These are phyloP conservation scores for Drosophila basisetae DNA, from an alignment of 2,888 invertebrate species.

Conservation along the genomic window DNA sequence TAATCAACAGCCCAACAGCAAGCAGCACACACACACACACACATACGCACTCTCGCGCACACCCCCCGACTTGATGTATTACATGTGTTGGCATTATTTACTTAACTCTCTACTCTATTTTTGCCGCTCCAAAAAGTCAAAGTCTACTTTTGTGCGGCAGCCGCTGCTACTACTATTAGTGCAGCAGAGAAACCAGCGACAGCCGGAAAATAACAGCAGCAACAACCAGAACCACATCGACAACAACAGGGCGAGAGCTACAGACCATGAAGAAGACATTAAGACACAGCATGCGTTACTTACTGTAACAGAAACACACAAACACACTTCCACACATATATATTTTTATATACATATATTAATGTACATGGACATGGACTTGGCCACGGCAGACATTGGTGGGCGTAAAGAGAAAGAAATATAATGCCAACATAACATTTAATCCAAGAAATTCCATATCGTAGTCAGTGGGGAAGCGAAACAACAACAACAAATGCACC, in stretches of 20 bases:
- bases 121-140: conserved; percentile 76
- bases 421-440: conserved; percentile 81
- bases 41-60: conserved; percentile 12
- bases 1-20: conserved; percentile 44
- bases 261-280: conserved; percentile 72
- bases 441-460: conserved; percentile 78
- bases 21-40: conserved; percentile 5
- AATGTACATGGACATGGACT: conserved; percentile 31
- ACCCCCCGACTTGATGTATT: conserved; percentile 64
- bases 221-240: conserved; percentile 37
- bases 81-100: conserved; percentile 80
- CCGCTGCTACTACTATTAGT: conserved; percentile 75
- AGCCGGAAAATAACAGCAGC: conserved; percentile 36
- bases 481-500: conserved; percentile 6
- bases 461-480: conserved; percentile 51
- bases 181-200: conserved; percentile 51
- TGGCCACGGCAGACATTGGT: conserved; percentile 53
- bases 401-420: conserved; percentile 77
- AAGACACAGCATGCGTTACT: conserved; percentile 75
- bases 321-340: conserved; percentile 18
- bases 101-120: conserved; percentile 74
- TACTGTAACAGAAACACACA: conserved; percentile 40
- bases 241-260: conserved; percentile 30
- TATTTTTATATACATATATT: conserved; percentile 3
- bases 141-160: conserved; percentile 62